Base-by-base conservation (phyloP, 2,797 vertebrate genomes). In the Choloepus didactylus region DNA sequence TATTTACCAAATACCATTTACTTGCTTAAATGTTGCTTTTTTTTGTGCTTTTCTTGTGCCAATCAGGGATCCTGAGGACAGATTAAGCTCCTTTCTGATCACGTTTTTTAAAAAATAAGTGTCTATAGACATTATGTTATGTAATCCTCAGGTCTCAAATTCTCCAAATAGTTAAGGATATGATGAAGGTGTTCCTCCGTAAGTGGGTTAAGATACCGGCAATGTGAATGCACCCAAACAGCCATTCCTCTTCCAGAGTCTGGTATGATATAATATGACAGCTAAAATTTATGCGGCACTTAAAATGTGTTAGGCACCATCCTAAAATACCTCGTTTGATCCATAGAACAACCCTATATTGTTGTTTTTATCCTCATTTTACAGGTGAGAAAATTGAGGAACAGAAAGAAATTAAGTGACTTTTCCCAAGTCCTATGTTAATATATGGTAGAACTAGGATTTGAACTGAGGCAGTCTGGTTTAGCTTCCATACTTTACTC, bases 321-420 rank as follows among this genome's bases (percentile, higher is more conserved):
- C 31, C 38, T 88, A 69, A 75, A 94, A 16, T 82, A 41, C 62
- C 46, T 73, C 15, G 29, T 87, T 93, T 83, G 60, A 70, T 51
- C 35, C 29, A 3, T 29, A 56, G 44, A 49, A 49, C 56, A 87
- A 31, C 0, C 46, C 72, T 49, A 14, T 59, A 18, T 31, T 72
- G 44, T 51, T 88, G 3, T 62, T 90, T 73, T 89, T 64, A 76
- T 49, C 7, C 62, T n/a, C 56, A 51, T 44, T 85, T 93, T 69
- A 84, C 18, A 88, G 54, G 38, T 7, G 23, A 95, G 56, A 81
- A 83, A 93, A 85, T 44, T 31, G 41, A 91, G 41, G 46, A 31
- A 87, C 44, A 89, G 41, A 76, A 94, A 70, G 69, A 79, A 96
- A 67, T 21, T 64, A 89, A 85, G 19, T 73, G n/a, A 79, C 35